A percentile compares a stretch with the other conserved stretches of the same genome.
Evolutionary conservation across 2,797 vertebrate genomes (phyloP).

Genomic region (Siniperca obscura): DNA sequence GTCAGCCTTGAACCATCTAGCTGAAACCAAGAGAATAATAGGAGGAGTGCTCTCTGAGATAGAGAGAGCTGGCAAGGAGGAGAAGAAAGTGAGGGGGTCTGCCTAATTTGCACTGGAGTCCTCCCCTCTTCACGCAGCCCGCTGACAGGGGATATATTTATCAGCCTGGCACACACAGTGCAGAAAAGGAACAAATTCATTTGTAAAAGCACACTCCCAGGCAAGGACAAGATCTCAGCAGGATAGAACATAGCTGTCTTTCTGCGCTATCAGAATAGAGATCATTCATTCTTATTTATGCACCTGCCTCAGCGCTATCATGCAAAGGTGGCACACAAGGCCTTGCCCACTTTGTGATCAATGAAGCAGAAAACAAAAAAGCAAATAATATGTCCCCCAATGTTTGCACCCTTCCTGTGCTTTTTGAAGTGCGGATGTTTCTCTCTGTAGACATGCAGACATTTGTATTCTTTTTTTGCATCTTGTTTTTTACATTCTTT

Average conservation of each 20-base stretch:
- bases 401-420: slow-evolving; percentile 36
- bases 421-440: slow-evolving; percentile 37
- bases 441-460: slow-evolving; percentile 19
- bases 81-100: slow-evolving; percentile 64
- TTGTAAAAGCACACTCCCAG: slow-evolving; percentile 71
- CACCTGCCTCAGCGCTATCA: slow-evolving; percentile 55
- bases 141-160: slow-evolving; percentile 85
- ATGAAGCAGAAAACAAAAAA: slow-evolving; percentile 62
- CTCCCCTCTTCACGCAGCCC: slow-evolving; percentile 65
- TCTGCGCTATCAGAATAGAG: slow-evolving; percentile 69
- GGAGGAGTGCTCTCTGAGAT: slow-evolving; percentile 63
- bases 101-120: slow-evolving; percentile 78
- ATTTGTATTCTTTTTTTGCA: slow-evolving; percentile 14
- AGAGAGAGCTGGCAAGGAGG: slow-evolving; percentile 50
- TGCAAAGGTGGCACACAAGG: slow-evolving; percentile 51
- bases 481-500: background rate
- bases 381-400: slow-evolving; percentile 51
- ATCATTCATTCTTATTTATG: slow-evolving; percentile 79
- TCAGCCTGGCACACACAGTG: slow-evolving; percentile 74
- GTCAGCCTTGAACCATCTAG: slow-evolving; percentile 71
- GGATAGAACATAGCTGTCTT: slow-evolving; percentile 72
- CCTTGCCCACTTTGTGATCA: slow-evolving; percentile 56
- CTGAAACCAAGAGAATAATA: slow-evolving; percentile 70
- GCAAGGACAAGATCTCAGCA: slow-evolving; percentile 80
- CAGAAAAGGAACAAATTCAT: slow-evolving; percentile 78